These are phyloP conservation scores for Arctocebus calabarensis DNA, from an alignment of 2,797 vertebrate genomes.

Conservation along the genomic window DNA sequence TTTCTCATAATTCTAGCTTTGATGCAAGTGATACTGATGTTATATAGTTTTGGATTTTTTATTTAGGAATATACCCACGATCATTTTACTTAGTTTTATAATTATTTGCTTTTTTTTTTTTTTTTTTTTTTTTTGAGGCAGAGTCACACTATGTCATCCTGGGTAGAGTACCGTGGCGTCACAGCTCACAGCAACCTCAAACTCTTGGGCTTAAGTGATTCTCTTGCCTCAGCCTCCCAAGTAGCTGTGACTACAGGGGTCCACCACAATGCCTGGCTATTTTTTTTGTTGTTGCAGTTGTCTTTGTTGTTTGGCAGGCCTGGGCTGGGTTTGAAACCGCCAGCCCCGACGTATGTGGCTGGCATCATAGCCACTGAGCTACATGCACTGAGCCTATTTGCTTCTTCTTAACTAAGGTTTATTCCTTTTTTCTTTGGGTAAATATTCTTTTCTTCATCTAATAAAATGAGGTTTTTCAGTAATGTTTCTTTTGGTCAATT, in stretches of 20 bases:
- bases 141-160: no score
- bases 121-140: background rate
- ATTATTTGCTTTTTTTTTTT: background rate
- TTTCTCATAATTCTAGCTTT: constrained; percentile 15
- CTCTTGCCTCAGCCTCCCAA: no score
- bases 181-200: no score
- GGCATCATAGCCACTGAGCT: no score
- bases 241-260: no score
- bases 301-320: no score
- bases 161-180: no score
- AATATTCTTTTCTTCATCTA: background rate
- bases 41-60: background rate
- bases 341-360: no score
- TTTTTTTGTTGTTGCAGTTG: no score
- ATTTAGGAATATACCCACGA: background rate
- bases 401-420: background rate
- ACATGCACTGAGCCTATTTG: background rate
- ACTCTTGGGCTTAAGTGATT: no score
- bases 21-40: background rate
- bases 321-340: no score
- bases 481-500: constrained; percentile 21
- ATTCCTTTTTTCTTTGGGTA: constrained; percentile 22
- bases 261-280: no score
- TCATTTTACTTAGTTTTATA: constrained; percentile 45
- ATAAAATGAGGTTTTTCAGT: background rate